phyloP scores from a whole-genome alignment of 2,113 vertebrate genomes.

The Corydoras sp. region DNA sequence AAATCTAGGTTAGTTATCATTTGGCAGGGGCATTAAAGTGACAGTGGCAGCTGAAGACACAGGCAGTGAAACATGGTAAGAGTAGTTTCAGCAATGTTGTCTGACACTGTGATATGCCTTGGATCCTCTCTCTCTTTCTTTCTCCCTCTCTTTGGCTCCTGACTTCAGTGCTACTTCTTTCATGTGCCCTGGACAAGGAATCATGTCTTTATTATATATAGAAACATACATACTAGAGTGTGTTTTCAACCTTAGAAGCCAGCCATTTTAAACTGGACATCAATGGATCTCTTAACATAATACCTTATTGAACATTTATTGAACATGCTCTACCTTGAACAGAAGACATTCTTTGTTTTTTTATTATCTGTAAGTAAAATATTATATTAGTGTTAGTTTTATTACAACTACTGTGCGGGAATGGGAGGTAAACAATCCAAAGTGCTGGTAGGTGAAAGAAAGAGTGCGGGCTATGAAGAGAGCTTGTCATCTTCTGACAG shows the following conservation, averaged over 20 bases:
- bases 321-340: background rate
- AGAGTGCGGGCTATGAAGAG: constrained; percentile 59
- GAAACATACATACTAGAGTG: background rate
- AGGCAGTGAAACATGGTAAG: constrained; percentile 53
- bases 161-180: constrained; percentile 52
- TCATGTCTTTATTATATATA: background rate
- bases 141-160: background rate
- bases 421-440: constrained; percentile 70
- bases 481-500: constrained; percentile 54
- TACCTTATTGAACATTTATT: no score
- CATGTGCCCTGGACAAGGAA: constrained; percentile 1
- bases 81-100: constrained; percentile 46
- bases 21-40: constrained; percentile 61
- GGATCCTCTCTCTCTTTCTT: constrained; percentile 9
- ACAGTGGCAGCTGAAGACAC: constrained; percentile 73
- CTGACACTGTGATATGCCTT: constrained; percentile 18
- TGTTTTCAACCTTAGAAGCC: background rate
- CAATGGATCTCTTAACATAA: background rate
- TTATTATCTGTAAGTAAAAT: background rate
- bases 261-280: constrained; percentile 4
- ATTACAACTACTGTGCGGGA: background rate
- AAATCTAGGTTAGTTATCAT: constrained; percentile 60
- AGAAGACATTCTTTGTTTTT: background rate
- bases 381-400: background rate
- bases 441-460: constrained; percentile 33